phyloP scores from a whole-genome alignment of 2,888 invertebrate genomes.

The Digitonthophagus gazella region DNA sequence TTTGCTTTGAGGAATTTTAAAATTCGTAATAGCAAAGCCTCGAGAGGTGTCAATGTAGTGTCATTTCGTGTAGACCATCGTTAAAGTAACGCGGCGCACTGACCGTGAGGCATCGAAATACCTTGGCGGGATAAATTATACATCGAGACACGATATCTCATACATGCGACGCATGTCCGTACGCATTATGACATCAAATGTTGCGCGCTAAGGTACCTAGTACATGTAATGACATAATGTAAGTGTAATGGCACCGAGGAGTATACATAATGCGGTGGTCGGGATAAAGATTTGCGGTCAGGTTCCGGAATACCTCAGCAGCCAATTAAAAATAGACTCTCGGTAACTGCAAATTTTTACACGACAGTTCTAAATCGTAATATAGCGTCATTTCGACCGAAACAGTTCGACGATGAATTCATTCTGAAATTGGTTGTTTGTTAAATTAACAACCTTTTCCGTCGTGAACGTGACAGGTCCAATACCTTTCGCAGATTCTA shows the following conservation, averaged over 20 bases:
- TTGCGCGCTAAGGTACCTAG: constrained; percentile 8
- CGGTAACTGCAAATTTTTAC: background rate
- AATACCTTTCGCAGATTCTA: background rate
- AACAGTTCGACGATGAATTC: too few relatives aligned
- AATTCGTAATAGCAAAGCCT: background rate
- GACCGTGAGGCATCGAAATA: background rate
- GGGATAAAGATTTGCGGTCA: background rate
- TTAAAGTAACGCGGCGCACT: background rate
- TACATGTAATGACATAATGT: constrained; percentile 18
- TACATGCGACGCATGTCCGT: constrained; percentile 2
- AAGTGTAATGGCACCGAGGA: background rate
- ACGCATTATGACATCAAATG: constrained; percentile 15
- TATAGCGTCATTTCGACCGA: too few relatives aligned
- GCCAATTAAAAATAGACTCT: background rate
- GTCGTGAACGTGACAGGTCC: background rate
- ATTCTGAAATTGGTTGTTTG: background rate
- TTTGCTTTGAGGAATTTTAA: background rate
- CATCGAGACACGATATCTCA: background rate
- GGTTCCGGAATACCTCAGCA: background rate
- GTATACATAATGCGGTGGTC: background rate
- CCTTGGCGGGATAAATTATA: background rate
- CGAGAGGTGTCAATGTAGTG: background rate
- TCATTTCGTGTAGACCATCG: background rate
- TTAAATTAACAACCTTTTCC: background rate
- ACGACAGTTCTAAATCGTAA: background rate